Base-by-base conservation (phyloP, 1,140 invertebrate species). In the Musca domestica region DNA sequence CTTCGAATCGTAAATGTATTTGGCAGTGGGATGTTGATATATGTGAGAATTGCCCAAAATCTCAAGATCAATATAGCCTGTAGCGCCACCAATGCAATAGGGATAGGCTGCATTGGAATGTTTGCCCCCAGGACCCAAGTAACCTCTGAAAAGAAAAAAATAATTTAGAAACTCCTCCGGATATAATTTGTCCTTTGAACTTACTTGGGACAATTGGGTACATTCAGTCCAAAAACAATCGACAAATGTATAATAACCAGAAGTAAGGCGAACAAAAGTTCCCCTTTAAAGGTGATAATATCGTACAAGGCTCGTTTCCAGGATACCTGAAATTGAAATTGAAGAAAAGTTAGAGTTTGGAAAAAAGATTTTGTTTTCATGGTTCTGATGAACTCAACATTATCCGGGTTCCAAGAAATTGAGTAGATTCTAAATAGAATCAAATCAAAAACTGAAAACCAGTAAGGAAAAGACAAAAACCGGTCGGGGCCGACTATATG, bases 111-210 rank as follows among this genome's bases (percentile, higher is more conserved):
- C 86, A 70, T 87, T 83, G 4, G 72, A 67, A 61, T 88, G 85
- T 47, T 92, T 84, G 17, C 95, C 96, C 14, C 95, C 95, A 1
- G 95, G 95, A 1, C 95, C 95, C 14, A 96, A 74, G 77, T 98
- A 98, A 2, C 95, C 95, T 12, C 90, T 87, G 67, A 64, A 64
- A 68, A n/a, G n/a, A n/a, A 25, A 19, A n/a, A n/a, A 65, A 20
- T 46, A 64, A n/a, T n/a, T 22, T 41, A 52, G 6, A 49, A 10
- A 65, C 41, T 48, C 27, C 27, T 4, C 9, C 27, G 27, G 12
- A 41, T 63, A 19, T 17, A 54, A 56, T 17, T 22, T 41, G 2
- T 7, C n/a, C 15, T 3, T 10, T 41, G 34, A 30, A 65, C 56
- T 25, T 51, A 91, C 88, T 76, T 87, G 2, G 92, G 92, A 84